phyloP scores from a whole-genome alignment of 2,113 vertebrate species.

The Myrmecobius fasciatus region DNA sequence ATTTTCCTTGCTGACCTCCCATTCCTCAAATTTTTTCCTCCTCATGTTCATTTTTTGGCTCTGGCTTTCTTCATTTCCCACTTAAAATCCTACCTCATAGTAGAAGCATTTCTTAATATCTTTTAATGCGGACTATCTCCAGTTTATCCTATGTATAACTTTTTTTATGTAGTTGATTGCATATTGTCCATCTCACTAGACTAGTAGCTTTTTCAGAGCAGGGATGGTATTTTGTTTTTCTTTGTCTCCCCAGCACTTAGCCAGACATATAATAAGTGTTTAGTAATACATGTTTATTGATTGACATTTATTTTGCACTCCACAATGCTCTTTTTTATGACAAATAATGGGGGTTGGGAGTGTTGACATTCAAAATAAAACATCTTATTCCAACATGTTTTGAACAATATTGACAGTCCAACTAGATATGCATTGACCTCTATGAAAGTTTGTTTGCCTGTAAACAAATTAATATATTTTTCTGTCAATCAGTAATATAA shows the following conservation, averaged over 20 bases:
- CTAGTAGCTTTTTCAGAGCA: background rate
- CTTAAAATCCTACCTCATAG: background rate
- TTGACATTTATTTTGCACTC: background rate
- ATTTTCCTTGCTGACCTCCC: background rate
- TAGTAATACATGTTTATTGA: background rate
- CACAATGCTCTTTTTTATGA: background rate
- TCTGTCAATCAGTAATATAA: slow-evolving; percentile 11
- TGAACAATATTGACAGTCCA: background rate
- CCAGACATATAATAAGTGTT: background rate
- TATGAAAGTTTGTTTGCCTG: background rate
- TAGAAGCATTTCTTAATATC: background rate
- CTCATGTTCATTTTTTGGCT: background rate
- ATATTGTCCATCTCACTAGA: background rate
- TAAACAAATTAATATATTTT: slow-evolving; percentile 2
- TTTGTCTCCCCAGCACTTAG: background rate
- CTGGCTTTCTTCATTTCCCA: background rate
- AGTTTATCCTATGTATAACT: background rate
- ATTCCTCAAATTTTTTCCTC: background rate
- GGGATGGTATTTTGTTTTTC: background rate
- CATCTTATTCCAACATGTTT: background rate
- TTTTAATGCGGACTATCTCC: background rate
- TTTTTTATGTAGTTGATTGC: background rate
- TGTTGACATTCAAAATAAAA: background rate
- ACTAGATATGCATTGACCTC: background rate
- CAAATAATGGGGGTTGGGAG: background rate